Base-by-base conservation (phyloP, 2,888 invertebrate species). In the Branchipolynoe longqiensis region DNA sequence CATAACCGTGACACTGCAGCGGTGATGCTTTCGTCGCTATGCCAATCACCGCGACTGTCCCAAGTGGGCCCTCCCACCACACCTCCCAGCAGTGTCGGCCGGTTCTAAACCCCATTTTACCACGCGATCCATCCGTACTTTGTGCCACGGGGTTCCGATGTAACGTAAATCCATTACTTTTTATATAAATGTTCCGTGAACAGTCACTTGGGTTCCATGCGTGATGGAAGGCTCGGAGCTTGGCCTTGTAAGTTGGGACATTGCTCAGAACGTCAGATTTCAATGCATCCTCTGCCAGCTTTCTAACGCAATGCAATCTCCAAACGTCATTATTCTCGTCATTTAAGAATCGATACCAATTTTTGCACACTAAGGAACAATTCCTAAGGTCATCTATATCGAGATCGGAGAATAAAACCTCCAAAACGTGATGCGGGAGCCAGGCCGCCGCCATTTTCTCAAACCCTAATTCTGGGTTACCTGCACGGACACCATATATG, bases 81-180 rank as follows among this genome's bases (percentile, higher is more conserved):
- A 99, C 97, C 95, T 99, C 98, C 99, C 99, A 99, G 36, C 98
- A 97, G 94, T 99, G 99, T 88, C 98, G 95, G 12, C 98, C 99
- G 92, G 96, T 96, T 91, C 96, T 95, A 94, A 98, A 98, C 0
- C 98, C 93, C 58, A 92, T 95, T 97, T 99, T 89, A 96, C 97
- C 94, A 97, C 96, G 90, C 96, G 97, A 89, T 69, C 97, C 98
- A 95, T 99, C 99, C 86, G 99, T 99, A 94, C 98, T 98, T 94
- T 99, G 99, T 59, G 99, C 99, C 82, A 99, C 98, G 74, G 99
- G 99, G 94, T 99, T 98, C 92, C 99, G 96, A 95, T 99, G 99
- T 91, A 99, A 95, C 31, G 99, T 99, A 94, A 99, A 99, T 88
- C 98, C 98, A 95, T 98, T 98, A 38, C 97, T 96, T 95, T 98